Percentiles rank a stretch among this genome's conserved stretches.
Conservation (phyloP, 2,113 vertebrate genomes). For the Halichoerus grypus region DNA sequence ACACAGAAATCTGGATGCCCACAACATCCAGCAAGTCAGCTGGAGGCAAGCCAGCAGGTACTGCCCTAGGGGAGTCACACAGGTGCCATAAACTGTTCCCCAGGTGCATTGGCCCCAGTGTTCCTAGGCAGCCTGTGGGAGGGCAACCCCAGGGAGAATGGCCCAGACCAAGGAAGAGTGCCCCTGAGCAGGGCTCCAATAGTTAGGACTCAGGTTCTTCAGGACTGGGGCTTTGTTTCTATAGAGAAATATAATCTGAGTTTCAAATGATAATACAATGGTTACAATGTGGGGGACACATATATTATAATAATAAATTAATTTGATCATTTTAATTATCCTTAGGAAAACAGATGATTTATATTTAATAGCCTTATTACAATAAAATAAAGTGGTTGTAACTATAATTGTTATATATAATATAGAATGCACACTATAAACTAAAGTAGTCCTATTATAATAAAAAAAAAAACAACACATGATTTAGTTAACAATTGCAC, state of each 20-base stretch:
- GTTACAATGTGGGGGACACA: slow-evolving; percentile 12
- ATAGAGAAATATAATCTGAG: slow-evolving; percentile 39
- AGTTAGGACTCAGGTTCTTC: background rate
- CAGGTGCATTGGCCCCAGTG: background rate
- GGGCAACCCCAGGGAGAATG: background rate
- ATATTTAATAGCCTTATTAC: slow-evolving; percentile 73
- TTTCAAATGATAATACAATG: slow-evolving; percentile 56
- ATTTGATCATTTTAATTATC: slow-evolving; percentile 81
- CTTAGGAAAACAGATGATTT: slow-evolving; percentile 74
- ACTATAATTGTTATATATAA: slow-evolving; percentile 71
- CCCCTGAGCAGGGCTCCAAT: background rate
- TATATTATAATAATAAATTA: slow-evolving; percentile 78
- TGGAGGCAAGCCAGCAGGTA: background rate
- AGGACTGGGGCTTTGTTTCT: slow-evolving; percentile 17
- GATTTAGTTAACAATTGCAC: slow-evolving; percentile 65
- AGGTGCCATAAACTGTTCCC: background rate
- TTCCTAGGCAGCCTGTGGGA: background rate
- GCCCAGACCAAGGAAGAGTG: background rate
- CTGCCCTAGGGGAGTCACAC: too few relatives aligned
- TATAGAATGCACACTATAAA: slow-evolving; percentile 56
- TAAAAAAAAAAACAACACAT: slow-evolving; percentile 61
- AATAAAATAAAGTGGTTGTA: slow-evolving; percentile 77
- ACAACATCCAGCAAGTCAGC: background rate
- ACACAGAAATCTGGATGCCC: background rate
- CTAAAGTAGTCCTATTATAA: slow-evolving; percentile 63